Evolutionary conservation across 2,888 invertebrate genomes (phyloP), one percentile per base, ranked within the genome.

Genomic region (Caenorhabditis macrosperma): DNA sequence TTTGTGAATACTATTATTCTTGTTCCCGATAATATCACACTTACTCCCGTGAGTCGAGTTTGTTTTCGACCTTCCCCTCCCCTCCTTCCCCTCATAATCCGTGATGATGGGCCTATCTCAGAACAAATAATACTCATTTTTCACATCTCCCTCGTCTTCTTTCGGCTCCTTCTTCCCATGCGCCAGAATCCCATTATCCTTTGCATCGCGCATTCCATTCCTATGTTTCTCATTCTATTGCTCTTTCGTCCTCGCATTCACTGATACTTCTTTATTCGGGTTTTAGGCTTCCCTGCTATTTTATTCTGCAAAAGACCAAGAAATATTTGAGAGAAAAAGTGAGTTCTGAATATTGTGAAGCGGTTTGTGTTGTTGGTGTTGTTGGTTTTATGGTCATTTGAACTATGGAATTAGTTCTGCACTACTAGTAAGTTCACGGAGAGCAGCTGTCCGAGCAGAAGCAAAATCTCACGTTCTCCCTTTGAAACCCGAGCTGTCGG

Each of bases 181-280:
- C 30, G 57, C 44, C 63, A 55, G 54, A 61, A 63, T 71, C 71
- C 61, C 71, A 71, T 71, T 71, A 71, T 71, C 46, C 61, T 22
- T 59, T 20, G n/a, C 33, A 26, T 33, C n/a, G 9, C 28, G 57
- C 41, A 69, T 63, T 71, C 63, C 28, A 54, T 63, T 55, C 54
- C 57, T 17, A 20, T 69, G 54, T 55, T 54, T 63, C 46, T 44
- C 46, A 55, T 52, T 59, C 38, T 24, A 41, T 20, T 38, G 33
- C 4, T 55, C 35, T 33, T 55, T 3, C 38, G 15, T 2, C 38
- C 15, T 38, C 38, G 3, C 38, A 38, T 15, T 38, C 10, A 7
- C 33, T 33, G 33, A 33, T 33, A 33, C 33, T 7, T 33, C 6
- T 7, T 7, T 9, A 33, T 33, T 33, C 33, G 33, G 33, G 33